phyloP scores from a whole-genome alignment of 2,797 vertebrate species.

The Vireo griseus region DNA sequence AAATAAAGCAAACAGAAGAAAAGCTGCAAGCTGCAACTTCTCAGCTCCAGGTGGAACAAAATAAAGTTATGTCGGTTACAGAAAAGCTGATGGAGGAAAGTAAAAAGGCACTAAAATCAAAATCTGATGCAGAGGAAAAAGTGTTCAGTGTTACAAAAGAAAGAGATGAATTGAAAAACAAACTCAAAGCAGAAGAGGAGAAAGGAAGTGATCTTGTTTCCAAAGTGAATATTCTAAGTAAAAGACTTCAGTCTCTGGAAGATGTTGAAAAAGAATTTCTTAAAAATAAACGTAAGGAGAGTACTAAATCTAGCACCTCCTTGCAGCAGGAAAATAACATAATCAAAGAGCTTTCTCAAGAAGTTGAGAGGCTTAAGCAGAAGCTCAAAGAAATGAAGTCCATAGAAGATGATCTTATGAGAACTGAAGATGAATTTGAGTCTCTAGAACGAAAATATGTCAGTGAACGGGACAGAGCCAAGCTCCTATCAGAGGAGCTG shows the following conservation, averaged over 20 bases:
- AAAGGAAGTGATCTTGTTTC: slow-evolving; percentile 88
- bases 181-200: slow-evolving; percentile 87
- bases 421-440: slow-evolving; percentile 89
- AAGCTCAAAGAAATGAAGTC: slow-evolving; percentile 93
- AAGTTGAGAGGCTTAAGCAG: slow-evolving; percentile 88
- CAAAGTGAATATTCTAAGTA: slow-evolving; percentile 89
- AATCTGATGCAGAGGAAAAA: slow-evolving; percentile 92
- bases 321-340: slow-evolving; percentile 96
- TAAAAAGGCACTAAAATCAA: slow-evolving; percentile 89
- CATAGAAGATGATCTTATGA: slow-evolving; percentile 88
- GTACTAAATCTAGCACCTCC: slow-evolving; percentile 76
- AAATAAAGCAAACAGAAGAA: slow-evolving; percentile 92
- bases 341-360: slow-evolving; percentile 92
- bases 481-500: slow-evolving; percentile 85
- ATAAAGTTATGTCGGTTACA: slow-evolving; percentile 89
- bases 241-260: slow-evolving; percentile 90
- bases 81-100: slow-evolving; percentile 96
- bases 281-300: slow-evolving; percentile 88
- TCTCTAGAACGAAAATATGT: slow-evolving; percentile 86
- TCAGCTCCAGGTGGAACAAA: slow-evolving; percentile 90
- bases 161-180: slow-evolving; percentile 87
- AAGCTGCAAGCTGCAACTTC: slow-evolving; percentile 86
- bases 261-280: slow-evolving; percentile 86
- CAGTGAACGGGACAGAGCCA: slow-evolving; percentile 85
- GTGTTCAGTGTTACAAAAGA: slow-evolving; percentile 86